Evolutionary conservation across 2,113 vertebrate genomes (phyloP).

Genomic region (Crotalus tigris): DNA sequence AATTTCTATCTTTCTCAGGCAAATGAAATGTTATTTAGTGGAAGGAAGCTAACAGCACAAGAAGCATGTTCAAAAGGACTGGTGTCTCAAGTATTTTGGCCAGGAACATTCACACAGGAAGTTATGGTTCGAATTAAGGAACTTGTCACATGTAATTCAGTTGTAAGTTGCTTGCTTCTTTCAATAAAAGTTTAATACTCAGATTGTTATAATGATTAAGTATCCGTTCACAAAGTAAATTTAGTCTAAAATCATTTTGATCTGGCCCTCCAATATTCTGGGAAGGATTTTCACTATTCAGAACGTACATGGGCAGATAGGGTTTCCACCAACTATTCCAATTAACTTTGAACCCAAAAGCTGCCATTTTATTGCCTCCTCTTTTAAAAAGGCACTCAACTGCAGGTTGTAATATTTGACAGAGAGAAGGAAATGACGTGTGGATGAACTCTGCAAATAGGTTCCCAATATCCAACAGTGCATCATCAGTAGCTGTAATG

Average conservation of each 20-base stretch:
- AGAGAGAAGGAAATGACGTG: not conserved
- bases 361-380: not conserved
- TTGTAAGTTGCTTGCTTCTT: slow-evolving; percentile 75
- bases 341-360: not conserved
- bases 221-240: not conserved
- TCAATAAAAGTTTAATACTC: not conserved
- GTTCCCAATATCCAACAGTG: not conserved
- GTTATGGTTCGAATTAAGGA: slow-evolving; percentile 95
- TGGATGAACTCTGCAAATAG: not conserved
- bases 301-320: not conserved
- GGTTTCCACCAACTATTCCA: not conserved
- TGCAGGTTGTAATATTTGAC: not conserved
- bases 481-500: not conserved
- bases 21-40: slow-evolving; percentile 95
- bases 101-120: slow-evolving; percentile 94
- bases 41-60: slow-evolving; percentile 93
- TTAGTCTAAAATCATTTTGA: not conserved
- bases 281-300: not conserved
- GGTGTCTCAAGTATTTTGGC: slow-evolving; percentile 98
- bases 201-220: not conserved
- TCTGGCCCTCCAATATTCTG: not conserved
- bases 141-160: slow-evolving; percentile 86
- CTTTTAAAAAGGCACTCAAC: not conserved
- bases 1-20: slow-evolving; percentile 77
- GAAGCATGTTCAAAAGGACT: slow-evolving; percentile 95